A percentile compares a stretch with the other conserved stretches of the same genome.
phyloP scores from a whole-genome alignment of 2,797 vertebrate genomes.

The Pangasius macronema region DNA sequence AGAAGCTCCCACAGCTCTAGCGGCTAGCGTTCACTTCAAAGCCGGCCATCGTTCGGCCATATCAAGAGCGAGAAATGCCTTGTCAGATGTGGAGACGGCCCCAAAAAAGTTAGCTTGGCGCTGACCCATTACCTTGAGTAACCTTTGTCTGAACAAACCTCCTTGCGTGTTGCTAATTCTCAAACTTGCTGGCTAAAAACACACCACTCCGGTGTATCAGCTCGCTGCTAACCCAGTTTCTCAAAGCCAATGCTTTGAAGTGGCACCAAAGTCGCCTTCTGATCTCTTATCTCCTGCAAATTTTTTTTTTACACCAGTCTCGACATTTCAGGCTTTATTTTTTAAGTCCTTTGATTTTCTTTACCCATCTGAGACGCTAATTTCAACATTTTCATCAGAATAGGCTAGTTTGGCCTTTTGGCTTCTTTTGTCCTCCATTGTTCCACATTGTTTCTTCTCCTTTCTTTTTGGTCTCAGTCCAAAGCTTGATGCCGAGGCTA shows the following conservation, averaged over 20 bases:
- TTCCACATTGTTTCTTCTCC: slow-evolving; percentile 57
- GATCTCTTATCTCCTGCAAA: slow-evolving; percentile 77
- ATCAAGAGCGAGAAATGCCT: slow-evolving; percentile 75
- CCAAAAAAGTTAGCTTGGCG: slow-evolving; percentile 64
- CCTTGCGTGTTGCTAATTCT: slow-evolving; percentile 19
- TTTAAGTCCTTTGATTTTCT: slow-evolving; percentile 77
- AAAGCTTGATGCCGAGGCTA: slow-evolving; percentile 29
- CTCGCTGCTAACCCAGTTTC: slow-evolving; percentile 74
- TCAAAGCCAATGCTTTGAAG: slow-evolving; percentile 77
- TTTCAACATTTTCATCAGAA: slow-evolving; percentile 79
- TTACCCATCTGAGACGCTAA: slow-evolving; percentile 67
- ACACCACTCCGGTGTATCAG: slow-evolving; percentile 69
- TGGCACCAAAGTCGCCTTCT: slow-evolving; percentile 78
- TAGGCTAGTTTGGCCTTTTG: slow-evolving; percentile 72
- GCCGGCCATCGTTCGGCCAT: slow-evolving; percentile 73
- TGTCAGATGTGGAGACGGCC: slow-evolving; percentile 60
- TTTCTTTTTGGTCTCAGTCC: slow-evolving; percentile 51
- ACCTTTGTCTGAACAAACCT: slow-evolving; percentile 45
- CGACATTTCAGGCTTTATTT: slow-evolving; percentile 76
- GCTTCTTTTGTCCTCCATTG: slow-evolving; percentile 71
- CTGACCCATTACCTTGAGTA: slow-evolving; percentile 54
- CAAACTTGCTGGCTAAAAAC: slow-evolving; percentile 59
- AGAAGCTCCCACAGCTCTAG: slow-evolving; percentile 76
- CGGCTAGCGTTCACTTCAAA: slow-evolving; percentile 78
- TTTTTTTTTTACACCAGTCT: slow-evolving; percentile 66